Evolutionary conservation across 92 coral and sea anemone species (phyloP), one percentile per base, ranked within the genome.

Genomic region (Diadumene lineata): DNA sequence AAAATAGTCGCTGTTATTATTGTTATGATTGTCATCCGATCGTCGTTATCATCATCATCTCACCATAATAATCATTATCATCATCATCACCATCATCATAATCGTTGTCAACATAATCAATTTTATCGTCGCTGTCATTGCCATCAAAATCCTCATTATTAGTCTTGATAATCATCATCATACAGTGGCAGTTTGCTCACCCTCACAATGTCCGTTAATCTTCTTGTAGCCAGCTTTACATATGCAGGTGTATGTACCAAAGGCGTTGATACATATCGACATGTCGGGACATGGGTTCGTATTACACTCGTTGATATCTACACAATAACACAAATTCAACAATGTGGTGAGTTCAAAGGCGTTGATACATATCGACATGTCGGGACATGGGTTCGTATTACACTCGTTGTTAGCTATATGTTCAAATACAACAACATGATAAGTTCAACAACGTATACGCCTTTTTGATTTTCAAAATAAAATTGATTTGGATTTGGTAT

Each of bases 191-290:
- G 31, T 22, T 1, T 23, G 26, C 64, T 25, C 26, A 58, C 64
- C 26, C 26, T 58, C 82, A 62, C 99, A 96, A 34, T 76, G 76
- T 27, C 83, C 76, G 70, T 74, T 91, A 48, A 78, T 73, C 89
- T 79, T 86, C 76, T 80, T 72, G 83, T 92, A 96, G 26, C 97
- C 97, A 28, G 93, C 84, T 34, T 83, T 72, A 70, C 98, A 94
- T 25, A 72, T 74, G 68, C 99, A 96, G 60, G 80, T 60, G 31
- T 70, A 96, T 13, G 99, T 86, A 1, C 98, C 98, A 56, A 68
- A 79, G 43, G 86, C 85, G 82, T 94, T 94, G 87, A 74, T 78
- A 67, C 98, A 94, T 66, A 75, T 72, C 17, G 98, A 85, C 69
- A 86, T 84, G 64, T 68, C 64, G 10, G 96, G 98, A 77, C 98